phyloP scores from a whole-genome alignment of 2,113 vertebrate genomes.

The Ceyx margarethae region DNA sequence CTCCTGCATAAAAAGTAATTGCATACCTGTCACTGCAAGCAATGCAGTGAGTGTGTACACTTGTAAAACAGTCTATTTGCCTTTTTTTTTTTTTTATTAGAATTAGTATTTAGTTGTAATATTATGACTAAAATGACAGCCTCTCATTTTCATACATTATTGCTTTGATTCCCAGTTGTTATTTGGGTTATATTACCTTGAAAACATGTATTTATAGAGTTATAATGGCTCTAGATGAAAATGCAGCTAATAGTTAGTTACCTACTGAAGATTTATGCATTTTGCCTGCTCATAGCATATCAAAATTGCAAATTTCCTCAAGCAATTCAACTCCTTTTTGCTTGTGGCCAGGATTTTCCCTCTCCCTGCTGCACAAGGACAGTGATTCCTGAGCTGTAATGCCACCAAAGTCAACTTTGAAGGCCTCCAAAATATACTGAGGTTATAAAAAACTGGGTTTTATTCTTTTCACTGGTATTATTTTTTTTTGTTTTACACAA shows the following conservation, averaged over 20 bases:
- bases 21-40: neutral
- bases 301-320: neutral
- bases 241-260: neutral
- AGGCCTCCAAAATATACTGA: neutral
- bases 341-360: neutral
- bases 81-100: neutral
- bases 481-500: neutral
- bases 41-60: fast-evolving
- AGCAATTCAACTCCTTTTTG: neutral
- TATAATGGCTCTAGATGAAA: neutral
- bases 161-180: neutral
- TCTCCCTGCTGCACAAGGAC: neutral
- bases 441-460: fast-evolving
- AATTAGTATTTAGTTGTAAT: neutral
- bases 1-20: neutral
- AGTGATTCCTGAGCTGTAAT: neutral
- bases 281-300: neutral
- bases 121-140: neutral
- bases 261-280: neutral
- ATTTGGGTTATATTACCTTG: neutral
- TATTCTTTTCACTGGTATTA: neutral
- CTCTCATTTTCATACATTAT: neutral
- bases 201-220: neutral
- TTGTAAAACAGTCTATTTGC: neutral
- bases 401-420: neutral